Evolutionary conservation across 2,113 vertebrate genomes (phyloP).

Genomic region (Podarcis cretensis): DNA sequence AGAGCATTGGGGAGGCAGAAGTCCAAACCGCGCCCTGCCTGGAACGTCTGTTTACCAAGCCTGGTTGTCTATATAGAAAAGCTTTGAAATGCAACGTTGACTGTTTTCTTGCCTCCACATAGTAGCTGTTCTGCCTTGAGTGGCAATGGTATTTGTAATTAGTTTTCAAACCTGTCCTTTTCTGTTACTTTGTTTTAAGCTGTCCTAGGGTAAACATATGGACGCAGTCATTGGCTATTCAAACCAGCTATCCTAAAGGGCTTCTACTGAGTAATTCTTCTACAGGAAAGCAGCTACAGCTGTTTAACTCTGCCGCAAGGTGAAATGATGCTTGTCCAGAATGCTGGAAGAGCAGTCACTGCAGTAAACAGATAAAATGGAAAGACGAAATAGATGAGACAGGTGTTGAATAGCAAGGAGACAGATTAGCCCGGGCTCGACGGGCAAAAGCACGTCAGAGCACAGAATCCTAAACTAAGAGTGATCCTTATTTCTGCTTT

Average conservation of each 20-base stretch:
- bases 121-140: too few species aligned
- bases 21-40: neutral
- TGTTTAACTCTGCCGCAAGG: constrained; percentile 20
- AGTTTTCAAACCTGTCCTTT: neutral
- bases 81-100: neutral
- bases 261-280: neutral
- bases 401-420: constrained; percentile 17
- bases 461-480: neutral
- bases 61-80: neutral
- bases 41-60: neutral
- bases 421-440: neutral
- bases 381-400: neutral
- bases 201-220: constrained; percentile 2
- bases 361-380: constrained; percentile 28
- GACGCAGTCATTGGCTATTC: constrained; percentile 8
- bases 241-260: neutral
- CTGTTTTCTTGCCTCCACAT: neutral
- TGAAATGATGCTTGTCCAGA: constrained; percentile 22
- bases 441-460: neutral
- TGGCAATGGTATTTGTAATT: neutral
- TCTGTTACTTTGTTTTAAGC: neutral
- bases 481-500: neutral
- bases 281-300: constrained; percentile 19
- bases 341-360: constrained; percentile 14
- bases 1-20: too few species aligned